Evolutionary conservation across 2,113 vertebrate species (phyloP), one percentile per base, ranked within the genome.

Genomic region (Pelodiscus sinensis): DNA sequence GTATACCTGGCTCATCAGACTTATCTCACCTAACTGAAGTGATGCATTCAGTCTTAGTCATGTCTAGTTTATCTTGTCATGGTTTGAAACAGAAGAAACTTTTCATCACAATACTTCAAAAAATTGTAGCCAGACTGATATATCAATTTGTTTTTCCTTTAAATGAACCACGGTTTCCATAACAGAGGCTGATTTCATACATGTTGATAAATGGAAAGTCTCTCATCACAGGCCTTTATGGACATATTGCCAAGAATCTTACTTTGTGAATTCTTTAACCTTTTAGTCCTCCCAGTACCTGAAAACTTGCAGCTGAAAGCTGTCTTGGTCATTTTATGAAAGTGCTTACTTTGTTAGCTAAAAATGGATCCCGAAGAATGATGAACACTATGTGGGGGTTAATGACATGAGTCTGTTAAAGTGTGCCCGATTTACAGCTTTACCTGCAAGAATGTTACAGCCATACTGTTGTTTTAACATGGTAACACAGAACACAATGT

Each of bases 401-500:
- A 95, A 95, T 96, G 97, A 97, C 97, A 98, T 97, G 97, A 98
- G 98, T 98, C 97, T 98, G 94, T 88, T 96, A 84, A 92, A 95
- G 90, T 94, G 87, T 94, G 92, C 94, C 96, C 95, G 89, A 97
- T 95, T 95, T 94, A 93, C 94, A 96, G 80, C 95, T 94, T 97
- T 89, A 94, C 88, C 85, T 94, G 92, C 82, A 97, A 90, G 96
- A 97, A 97, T 95, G 96, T 95, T 97, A 96, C 87, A 96, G 97
- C 96, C 95, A 82, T 94, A 95, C 89, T 96, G 94, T 96, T 96
- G 89, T 90, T 85, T 94, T 96, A 96, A 95, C 87, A 89, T 84
- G 68, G 93, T 98, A 97, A 98, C 95, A 97, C 35, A 97, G 92
- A 98, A 94, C 98, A 98, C 97, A 96, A 79, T 91, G 60, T 81